A percentile compares a stretch with the other conserved stretches of the same genome.
These are phyloP conservation scores for Tiliqua scincoides DNA, from an alignment of 2,113 vertebrate species.

Conservation along the genomic window DNA sequence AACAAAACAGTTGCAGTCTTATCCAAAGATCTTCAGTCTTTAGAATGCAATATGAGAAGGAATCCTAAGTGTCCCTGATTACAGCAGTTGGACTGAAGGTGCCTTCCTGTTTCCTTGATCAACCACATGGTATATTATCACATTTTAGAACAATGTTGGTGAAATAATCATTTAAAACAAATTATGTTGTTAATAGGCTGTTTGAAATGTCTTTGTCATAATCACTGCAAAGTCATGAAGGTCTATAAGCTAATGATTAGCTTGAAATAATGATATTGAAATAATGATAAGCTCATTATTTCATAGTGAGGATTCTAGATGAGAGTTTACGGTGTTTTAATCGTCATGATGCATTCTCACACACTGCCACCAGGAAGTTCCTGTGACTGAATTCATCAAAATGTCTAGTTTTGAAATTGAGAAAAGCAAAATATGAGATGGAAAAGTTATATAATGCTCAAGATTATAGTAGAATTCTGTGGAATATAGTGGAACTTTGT, in stretches of 20 bases:
- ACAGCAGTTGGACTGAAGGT: not conserved
- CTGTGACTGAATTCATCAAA: too few relatives aligned
- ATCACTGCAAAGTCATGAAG: not conserved
- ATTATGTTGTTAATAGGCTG: not conserved
- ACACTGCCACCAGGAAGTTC: not conserved
- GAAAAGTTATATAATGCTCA: not conserved
- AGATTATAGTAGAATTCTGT: not conserved
- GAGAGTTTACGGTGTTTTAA: not conserved
- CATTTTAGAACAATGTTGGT: not conserved
- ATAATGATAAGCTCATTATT: too few relatives aligned
- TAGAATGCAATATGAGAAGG: not conserved
- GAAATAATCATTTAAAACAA: conserved; percentile 6
- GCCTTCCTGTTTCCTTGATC: not conserved
- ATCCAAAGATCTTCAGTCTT: not conserved
- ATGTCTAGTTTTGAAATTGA: not conserved
- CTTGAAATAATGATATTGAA: too few relatives aligned
- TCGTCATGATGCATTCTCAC: not conserved
- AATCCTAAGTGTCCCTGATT: not conserved
- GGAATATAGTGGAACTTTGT: not conserved
- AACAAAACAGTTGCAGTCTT: not conserved
- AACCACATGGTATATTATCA: not conserved
- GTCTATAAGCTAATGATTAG: not conserved
- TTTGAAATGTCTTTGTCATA: not conserved
- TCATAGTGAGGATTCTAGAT: not conserved
- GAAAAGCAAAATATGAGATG: too few relatives aligned